Percentiles rank a stretch among this genome's conserved stretches.
phyloP scores from a whole-genome alignment of 2,797 vertebrate species.

The Mionectes olivaceus region DNA sequence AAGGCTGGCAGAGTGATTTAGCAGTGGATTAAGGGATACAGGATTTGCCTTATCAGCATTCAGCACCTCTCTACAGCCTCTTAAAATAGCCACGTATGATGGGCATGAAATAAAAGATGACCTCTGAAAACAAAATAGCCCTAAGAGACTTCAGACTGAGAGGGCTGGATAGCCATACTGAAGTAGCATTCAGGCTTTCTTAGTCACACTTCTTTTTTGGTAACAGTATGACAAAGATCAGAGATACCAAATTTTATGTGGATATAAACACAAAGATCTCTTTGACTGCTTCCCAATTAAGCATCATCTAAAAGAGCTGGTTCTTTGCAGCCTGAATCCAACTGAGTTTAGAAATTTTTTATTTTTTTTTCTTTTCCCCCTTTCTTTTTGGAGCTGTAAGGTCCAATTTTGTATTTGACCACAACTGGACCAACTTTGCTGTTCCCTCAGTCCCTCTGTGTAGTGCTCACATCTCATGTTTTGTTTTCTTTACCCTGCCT shows the following conservation, averaged over 20 bases:
- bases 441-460: background rate
- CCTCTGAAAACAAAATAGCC: constrained; percentile 53
- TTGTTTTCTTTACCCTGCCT: background rate
- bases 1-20: constrained; percentile 62
- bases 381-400: background rate
- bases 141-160: background rate
- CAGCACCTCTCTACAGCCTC: constrained; percentile 51
- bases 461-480: background rate
- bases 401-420: background rate
- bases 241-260: constrained; percentile 33
- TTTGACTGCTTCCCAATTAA: background rate
- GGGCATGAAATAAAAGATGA: constrained; percentile 49
- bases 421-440: background rate
- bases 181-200: constrained; percentile 35
- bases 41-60: constrained; percentile 71
- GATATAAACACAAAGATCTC: constrained; percentile 1
- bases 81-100: constrained; percentile 59
- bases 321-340: background rate
- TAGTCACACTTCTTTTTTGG: constrained; percentile 51
- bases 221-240: constrained; percentile 22
- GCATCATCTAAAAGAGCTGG: background rate
- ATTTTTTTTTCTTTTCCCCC: too few relatives aligned
- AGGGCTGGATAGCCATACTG: background rate
- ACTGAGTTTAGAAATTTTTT: background rate
- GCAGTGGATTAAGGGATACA: constrained; percentile 58